A percentile compares a stretch with the other conserved stretches of the same genome.
phyloP scores from a whole-genome alignment of 2,888 invertebrate genomes.

The Oxycera nigricornis region DNA sequence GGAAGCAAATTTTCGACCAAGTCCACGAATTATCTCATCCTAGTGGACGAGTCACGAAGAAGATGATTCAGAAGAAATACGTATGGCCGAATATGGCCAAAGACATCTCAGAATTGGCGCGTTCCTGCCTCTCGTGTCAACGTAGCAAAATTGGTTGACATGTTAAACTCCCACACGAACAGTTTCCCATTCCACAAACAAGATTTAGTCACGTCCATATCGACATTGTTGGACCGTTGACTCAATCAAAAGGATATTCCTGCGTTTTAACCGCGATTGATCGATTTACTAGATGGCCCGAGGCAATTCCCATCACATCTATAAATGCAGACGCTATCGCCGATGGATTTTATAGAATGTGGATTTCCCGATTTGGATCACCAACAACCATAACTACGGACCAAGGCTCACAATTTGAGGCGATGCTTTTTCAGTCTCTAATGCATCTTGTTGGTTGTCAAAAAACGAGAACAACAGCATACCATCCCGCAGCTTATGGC shows the following conservation, averaged over 20 bases:
- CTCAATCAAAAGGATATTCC: background rate
- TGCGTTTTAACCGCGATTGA: background rate
- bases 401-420: background rate
- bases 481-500: background rate
- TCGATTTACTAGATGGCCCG: background rate
- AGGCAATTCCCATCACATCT: background rate
- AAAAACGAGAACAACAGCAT: background rate
- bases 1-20: slow-evolving; percentile 41
- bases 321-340: slow-evolving; percentile 48
- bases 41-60: slow-evolving; percentile 18
- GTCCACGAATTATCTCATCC: slow-evolving; percentile 46
- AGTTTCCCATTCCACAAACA: background rate
- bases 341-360: slow-evolving; percentile 50
- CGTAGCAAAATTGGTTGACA: background rate
- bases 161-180: background rate
- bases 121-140: slow-evolving; percentile 4
- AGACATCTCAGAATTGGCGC: background rate
- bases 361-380: background rate
- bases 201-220: background rate
- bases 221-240: background rate
- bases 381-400: background rate
- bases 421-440: slow-evolving; percentile 7
- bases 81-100: slow-evolving; percentile 40
- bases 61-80: slow-evolving; percentile 33
- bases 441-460: slow-evolving; percentile 12